Evolutionary conservation across 2,113 vertebrate species (phyloP), one percentile per base, ranked within the genome.

Genomic region (Rhinopomastus cyanomelas): DNA sequence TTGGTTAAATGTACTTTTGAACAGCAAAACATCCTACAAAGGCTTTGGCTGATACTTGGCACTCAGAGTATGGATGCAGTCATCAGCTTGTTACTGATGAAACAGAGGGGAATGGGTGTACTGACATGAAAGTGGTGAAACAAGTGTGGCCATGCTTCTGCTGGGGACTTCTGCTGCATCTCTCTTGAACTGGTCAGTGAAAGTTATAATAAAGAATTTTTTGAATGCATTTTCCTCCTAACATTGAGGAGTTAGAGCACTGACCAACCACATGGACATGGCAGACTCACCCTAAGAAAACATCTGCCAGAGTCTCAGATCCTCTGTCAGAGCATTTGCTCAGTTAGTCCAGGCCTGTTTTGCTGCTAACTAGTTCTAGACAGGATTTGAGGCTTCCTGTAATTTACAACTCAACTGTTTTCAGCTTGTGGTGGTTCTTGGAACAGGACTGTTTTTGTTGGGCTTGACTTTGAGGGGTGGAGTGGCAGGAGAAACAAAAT

Each of bases 361-460:
- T 82, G 44, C 81, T 91, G 74, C 62, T 84, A 79, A 65, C 66
- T 91, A 90, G 76, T 93, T 48, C 78, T 94, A 69, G 78, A 90
- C 90, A 88, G 90, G 86, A 79, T 88, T 92, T 84, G 86, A 83
- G 66, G 34, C 91, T 95, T 95, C 78, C 93, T 95, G 93, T 96
- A 76, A 88, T 87, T 96, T 76, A 85, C 88, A 91, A 4, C 61
- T 94, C 44, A 3, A n/a, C 77, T 94, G 77, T 89, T 91, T 91
- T 93, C 80, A 73, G 77, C 74, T 44, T 80, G 29, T 85, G 84
- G 72, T 82, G 64, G 92, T 92, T 59, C 81, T 92, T 95, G 90
- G 92, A 95, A 79, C 42, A 23, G 32, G 26, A 20, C 42, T 95
- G 93, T 95, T 95, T 91, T 90, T 93, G 66, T 94, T 96, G 94